Conservation (phyloP, 1,140 invertebrate genomes). For the Drosophila nebulosa region DNA sequence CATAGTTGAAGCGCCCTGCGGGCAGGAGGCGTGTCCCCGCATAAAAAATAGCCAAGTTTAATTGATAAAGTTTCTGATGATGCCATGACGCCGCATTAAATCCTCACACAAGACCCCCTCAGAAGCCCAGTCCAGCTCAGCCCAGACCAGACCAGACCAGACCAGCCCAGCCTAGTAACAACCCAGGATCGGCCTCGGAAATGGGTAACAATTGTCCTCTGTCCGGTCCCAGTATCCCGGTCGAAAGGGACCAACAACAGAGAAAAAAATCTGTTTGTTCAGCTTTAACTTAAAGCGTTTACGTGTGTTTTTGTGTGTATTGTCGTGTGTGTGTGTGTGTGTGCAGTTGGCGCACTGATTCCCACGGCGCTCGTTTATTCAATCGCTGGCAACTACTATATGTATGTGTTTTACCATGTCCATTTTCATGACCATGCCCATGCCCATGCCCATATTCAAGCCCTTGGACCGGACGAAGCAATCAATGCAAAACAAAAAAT, state of each 20-base stretch:
- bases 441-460: slow-evolving; percentile 4
- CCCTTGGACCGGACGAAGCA: slow-evolving; percentile 58
- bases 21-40: slow-evolving; percentile 52
- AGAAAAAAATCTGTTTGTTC: slow-evolving; percentile 65
- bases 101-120: slow-evolving; percentile 19
- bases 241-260: slow-evolving; percentile 10
- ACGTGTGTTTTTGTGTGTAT: slow-evolving; percentile 48
- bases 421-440: slow-evolving; percentile 1
- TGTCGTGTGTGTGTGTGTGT: slow-evolving; percentile 47
- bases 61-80: slow-evolving; percentile 74
- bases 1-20: slow-evolving; percentile 48
- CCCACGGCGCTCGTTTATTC: slow-evolving; percentile 70
- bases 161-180: no score
- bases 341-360: slow-evolving; percentile 57
- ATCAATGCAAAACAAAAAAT: slow-evolving; percentile 75
- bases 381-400: slow-evolving; percentile 67
- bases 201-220: slow-evolving; percentile 10
- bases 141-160: no score
- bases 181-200: slow-evolving; percentile 8
- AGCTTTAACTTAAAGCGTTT: slow-evolving; percentile 69
- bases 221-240: not conserved
- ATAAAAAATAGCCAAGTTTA: slow-evolving; percentile 73
- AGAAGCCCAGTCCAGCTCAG: no score
- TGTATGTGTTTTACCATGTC: slow-evolving; percentile 12
- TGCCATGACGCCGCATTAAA: slow-evolving; percentile 75